Percentiles rank a stretch among this genome's conserved stretches.
These are phyloP conservation scores for Clepsis dumicolana DNA, from an alignment of 2,888 invertebrate species.

Conservation along the genomic window DNA sequence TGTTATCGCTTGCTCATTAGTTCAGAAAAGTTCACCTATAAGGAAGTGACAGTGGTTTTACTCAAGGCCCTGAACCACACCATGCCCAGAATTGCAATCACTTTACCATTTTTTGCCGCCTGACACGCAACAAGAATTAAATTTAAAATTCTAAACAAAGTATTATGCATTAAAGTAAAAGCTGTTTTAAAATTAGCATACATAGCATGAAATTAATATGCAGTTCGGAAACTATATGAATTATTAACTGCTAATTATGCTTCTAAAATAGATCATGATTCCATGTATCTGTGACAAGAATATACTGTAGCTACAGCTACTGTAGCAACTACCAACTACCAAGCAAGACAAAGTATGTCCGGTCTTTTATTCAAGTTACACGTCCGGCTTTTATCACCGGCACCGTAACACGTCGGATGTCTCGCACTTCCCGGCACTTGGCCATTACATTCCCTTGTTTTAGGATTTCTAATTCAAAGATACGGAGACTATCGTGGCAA, in stretches of 20 bases:
- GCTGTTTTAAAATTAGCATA: neutral
- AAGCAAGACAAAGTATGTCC: slow-evolving; percentile 34
- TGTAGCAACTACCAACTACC: slow-evolving; percentile 4
- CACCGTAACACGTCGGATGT: slow-evolving; percentile 19
- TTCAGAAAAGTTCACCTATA: slow-evolving; percentile 58
- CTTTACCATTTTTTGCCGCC: slow-evolving; percentile 18
- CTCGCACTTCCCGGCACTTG: slow-evolving; percentile 31
- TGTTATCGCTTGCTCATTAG: slow-evolving; percentile 29
- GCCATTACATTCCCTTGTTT: slow-evolving; percentile 31
- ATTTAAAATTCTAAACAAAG: slow-evolving; percentile 15
- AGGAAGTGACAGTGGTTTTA: slow-evolving; percentile 76
- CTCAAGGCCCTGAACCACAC: slow-evolving; percentile 66
- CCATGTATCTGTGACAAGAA: neutral
- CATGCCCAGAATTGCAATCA: slow-evolving; percentile 23
- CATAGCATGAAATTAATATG: neutral
- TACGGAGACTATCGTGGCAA: slow-evolving; percentile 64
- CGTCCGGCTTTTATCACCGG: slow-evolving; percentile 28
- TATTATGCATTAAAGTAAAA: slow-evolving; percentile 1
- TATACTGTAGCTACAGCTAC: neutral
- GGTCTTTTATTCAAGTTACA: slow-evolving; percentile 34
- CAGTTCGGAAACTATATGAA: neutral
- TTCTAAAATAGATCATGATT: neutral
- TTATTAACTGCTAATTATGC: neutral
- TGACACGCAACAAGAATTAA: slow-evolving; percentile 15
- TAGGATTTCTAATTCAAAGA: slow-evolving; percentile 42